phyloP scores from a whole-genome alignment of 2,113 vertebrate genomes.

The Channa argus region DNA sequence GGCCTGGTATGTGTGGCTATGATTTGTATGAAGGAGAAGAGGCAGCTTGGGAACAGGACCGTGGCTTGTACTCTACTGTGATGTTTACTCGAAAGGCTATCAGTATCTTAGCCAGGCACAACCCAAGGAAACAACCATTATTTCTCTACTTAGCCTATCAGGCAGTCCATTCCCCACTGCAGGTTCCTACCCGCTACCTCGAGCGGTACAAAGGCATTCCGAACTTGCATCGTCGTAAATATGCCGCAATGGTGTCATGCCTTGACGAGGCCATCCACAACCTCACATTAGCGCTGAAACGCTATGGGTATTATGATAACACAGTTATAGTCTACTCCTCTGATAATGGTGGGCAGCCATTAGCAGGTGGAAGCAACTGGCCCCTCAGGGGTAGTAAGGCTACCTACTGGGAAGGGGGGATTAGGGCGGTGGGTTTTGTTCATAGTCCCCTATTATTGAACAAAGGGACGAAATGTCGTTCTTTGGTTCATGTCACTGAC shows the following conservation, averaged over 20 bases:
- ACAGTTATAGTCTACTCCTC: constrained; percentile 95
- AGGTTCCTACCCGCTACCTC: constrained; percentile 92
- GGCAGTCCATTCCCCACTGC: constrained; percentile 94
- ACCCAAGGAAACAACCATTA: constrained; percentile 86
- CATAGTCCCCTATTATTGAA: constrained; percentile 93
- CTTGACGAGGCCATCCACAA: constrained; percentile 95
- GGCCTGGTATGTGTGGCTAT: constrained; percentile 93
- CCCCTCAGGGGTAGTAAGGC: constrained; percentile 96
- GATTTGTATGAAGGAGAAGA: constrained; percentile 94
- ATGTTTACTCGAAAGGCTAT: constrained; percentile 95
- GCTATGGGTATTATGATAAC: constrained; percentile 93
- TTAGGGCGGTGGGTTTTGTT: constrained; percentile 95
- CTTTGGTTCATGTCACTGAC: constrained; percentile 96
- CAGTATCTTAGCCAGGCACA: constrained; percentile 88
- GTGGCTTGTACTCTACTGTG: constrained; percentile 92
- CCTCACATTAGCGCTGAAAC: constrained; percentile 90
- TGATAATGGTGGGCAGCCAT: constrained; percentile 95
- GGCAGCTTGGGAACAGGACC: constrained; percentile 94
- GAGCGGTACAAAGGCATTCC: constrained; percentile 92
- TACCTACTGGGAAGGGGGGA: constrained; percentile 96
- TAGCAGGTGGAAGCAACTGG: constrained; percentile 96
- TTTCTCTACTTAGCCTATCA: constrained; percentile 96
- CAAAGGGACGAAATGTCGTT: constrained; percentile 90
- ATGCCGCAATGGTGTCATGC: constrained; percentile 96
- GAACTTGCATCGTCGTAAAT: constrained; percentile 91